Conservation (phyloP, 2,797 vertebrate species). For the Pseudochirops cupreus region DNA sequence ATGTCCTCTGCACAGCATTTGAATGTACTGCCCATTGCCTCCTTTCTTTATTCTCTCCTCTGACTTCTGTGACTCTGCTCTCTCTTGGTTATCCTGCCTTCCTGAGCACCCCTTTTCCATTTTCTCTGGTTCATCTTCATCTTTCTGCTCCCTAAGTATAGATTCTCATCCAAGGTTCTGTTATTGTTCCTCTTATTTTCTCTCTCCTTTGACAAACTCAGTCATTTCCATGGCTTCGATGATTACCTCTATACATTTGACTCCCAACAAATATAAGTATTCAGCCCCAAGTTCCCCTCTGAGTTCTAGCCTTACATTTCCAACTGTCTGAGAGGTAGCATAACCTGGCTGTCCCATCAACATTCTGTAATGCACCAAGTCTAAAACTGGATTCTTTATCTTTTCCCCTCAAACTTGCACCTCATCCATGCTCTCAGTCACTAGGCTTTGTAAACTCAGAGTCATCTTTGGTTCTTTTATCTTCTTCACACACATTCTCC, state of each 20-base stretch:
- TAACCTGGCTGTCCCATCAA: not conserved
- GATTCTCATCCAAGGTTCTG: not conserved
- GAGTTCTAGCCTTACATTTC: not conserved
- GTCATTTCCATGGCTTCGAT: not conserved
- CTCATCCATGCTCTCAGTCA: not conserved
- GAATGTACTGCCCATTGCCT: not conserved
- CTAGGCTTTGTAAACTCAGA: not conserved
- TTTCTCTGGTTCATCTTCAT: not conserved
- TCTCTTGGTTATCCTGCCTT: not conserved
- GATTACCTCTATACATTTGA: not conserved
- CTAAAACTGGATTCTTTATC: not conserved
- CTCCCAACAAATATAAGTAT: not conserved
- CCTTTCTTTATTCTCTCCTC: not conserved
- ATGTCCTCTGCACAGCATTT: not conserved
- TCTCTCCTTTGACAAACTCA: not conserved
- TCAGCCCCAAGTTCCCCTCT: not conserved
- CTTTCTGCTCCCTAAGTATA: not conserved
- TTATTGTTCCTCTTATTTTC: not conserved
- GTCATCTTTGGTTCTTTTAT: not conserved
- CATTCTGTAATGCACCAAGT: not conserved
- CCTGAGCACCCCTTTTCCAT: not conserved
- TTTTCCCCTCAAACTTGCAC: not conserved
- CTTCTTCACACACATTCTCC: not conserved
- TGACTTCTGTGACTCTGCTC: not conserved
- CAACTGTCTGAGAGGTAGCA: not conserved